Evolutionary conservation across 2,797 vertebrate genomes (phyloP).

Genomic region (Platalea minor): DNA sequence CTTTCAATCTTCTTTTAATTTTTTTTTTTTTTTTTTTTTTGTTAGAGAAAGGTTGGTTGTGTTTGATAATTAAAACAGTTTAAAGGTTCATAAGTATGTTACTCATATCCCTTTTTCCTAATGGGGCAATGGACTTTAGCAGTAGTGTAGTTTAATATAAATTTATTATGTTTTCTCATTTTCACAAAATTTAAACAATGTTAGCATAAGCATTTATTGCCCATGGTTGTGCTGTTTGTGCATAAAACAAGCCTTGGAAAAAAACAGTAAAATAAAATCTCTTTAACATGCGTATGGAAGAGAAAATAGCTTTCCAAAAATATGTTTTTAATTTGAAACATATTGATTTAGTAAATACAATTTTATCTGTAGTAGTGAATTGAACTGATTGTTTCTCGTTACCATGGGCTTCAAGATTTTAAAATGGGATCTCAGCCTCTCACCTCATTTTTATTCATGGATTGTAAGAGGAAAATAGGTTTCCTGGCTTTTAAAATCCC

Average conservation of each 20-base stretch:
- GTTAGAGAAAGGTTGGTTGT: background rate
- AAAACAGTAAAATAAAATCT: background rate
- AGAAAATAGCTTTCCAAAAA: background rate
- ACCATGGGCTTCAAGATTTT: background rate
- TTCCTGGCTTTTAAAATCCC: conserved; percentile 37
- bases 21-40: background rate
- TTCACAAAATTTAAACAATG: background rate
- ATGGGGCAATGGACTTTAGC: background rate
- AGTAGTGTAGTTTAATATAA: background rate
- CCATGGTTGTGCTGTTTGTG: background rate
- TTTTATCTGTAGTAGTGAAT: conserved; percentile 36
- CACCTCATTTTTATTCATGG: conserved; percentile 53
- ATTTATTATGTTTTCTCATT: background rate
- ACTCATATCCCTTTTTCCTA: background rate
- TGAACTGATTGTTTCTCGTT: background rate
- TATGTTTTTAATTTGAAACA: conserved; percentile 20
- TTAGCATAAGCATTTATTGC: background rate
- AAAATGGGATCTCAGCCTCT: background rate
- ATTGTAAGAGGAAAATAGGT: background rate
- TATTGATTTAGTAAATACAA: background rate
- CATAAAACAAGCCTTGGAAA: background rate
- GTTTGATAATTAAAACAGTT: background rate
- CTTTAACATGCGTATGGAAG: background rate
- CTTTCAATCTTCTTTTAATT: background rate
- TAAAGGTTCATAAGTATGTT: background rate